Percentiles rank a stretch among this genome's conserved stretches.
phyloP scores from a whole-genome alignment of 2,888 invertebrate genomes.

The Alloplasta piceator region DNA sequence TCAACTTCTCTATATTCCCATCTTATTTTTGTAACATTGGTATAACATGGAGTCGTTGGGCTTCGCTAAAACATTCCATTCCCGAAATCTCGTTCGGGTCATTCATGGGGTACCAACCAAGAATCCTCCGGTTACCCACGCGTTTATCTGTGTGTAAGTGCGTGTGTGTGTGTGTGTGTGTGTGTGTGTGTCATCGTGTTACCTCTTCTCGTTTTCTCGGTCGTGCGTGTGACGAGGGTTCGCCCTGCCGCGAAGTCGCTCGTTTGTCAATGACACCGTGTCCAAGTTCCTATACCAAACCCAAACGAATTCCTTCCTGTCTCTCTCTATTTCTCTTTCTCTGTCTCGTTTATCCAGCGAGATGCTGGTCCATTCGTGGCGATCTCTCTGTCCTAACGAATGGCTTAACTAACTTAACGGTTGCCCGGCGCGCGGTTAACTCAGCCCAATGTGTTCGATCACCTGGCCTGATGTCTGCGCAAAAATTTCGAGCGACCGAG shows the following conservation, averaged over 20 bases:
- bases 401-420: slow-evolving; percentile 71
- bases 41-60: slow-evolving; percentile 13
- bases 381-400: slow-evolving; percentile 70
- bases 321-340: neutral
- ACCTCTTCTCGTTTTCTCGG: slow-evolving; percentile 57
- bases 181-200: slow-evolving; percentile 37
- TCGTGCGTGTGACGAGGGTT: slow-evolving; percentile 70
- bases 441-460: slow-evolving; percentile 46
- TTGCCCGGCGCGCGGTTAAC: slow-evolving; percentile 31
- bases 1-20: slow-evolving; percentile 1
- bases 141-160: neutral
- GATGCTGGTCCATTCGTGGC: slow-evolving; percentile 59
- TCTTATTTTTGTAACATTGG: slow-evolving; percentile 21
- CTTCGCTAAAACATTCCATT: slow-evolving; percentile 76
- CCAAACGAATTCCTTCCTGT: slow-evolving; percentile 15
- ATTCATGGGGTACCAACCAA: slow-evolving; percentile 64
- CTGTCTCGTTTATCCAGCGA: slow-evolving; percentile 35
- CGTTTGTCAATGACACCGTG: slow-evolving; percentile 77
- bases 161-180: slow-evolving; percentile 12
- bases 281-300: slow-evolving; percentile 40
- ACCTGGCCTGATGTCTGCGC: slow-evolving; percentile 24
- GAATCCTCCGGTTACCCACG: slow-evolving; percentile 6
- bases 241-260: slow-evolving; percentile 70
- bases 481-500: neutral
- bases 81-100: slow-evolving; percentile 72